These are phyloP conservation scores for Vireo griseus DNA, from an alignment of 2,797 vertebrate genomes.

Conservation along the genomic window DNA sequence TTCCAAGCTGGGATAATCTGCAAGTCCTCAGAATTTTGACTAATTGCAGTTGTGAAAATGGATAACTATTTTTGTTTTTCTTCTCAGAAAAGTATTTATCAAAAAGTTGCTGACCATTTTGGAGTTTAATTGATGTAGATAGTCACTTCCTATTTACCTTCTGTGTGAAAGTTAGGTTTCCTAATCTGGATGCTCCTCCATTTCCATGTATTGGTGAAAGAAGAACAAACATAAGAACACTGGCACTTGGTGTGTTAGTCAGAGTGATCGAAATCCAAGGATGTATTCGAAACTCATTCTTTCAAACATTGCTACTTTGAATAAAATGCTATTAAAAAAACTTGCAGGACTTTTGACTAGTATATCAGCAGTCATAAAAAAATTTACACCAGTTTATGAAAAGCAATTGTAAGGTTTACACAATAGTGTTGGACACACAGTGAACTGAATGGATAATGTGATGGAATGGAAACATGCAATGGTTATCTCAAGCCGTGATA, in stretches of 20 bases:
- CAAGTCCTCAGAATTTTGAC: not conserved
- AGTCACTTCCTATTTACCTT: not conserved
- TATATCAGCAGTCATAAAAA: not conserved
- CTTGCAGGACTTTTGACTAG: not conserved
- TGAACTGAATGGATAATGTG: not conserved
- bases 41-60: not conserved
- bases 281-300: rapidly evolving
- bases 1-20: not conserved
- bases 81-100: not conserved
- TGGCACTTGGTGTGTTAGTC: not conserved
- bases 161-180: not conserved
- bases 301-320: not conserved
- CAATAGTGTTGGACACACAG: rapidly evolving
- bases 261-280: not conserved
- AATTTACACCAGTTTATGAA: not conserved
- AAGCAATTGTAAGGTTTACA: not conserved
- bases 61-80: not conserved
- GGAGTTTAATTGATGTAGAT: not conserved
- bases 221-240: not conserved
- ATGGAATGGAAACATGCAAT: not conserved
- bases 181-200: not conserved
- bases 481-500: not conserved
- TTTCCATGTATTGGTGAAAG: not conserved
- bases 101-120: not conserved
- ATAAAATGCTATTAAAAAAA: not conserved